Percentiles rank a stretch among this genome's conserved stretches.
Conservation (phyloP, 2,113 vertebrate species). For the Gyps fulvus region DNA sequence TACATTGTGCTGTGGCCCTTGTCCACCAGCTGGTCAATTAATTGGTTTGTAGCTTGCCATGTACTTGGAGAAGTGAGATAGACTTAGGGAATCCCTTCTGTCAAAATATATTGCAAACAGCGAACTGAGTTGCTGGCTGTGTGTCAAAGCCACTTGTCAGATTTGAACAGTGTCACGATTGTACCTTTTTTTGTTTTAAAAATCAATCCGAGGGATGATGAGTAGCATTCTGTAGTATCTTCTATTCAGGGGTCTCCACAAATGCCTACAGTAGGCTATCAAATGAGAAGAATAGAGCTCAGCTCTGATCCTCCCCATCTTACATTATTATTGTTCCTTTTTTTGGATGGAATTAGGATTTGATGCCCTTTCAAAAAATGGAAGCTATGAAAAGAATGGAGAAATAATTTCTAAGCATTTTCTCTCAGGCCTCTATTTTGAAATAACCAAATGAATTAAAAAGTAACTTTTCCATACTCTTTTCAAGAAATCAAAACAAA, state of each 20-base stretch:
- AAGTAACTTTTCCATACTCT: not conserved
- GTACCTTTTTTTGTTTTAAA: not conserved
- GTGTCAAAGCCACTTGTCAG: not conserved
- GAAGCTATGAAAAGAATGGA: not conserved
- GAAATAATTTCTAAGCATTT: not conserved
- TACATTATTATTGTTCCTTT: not conserved
- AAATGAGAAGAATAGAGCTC: not conserved
- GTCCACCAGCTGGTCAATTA: not conserved
- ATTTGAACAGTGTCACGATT: not conserved
- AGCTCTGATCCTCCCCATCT: not conserved
- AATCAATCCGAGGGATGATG: not conserved
- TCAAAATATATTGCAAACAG: not conserved
- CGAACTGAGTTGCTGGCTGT: not conserved
- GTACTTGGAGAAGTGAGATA: not conserved
- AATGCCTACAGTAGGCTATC: not conserved
- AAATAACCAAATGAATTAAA: not conserved
- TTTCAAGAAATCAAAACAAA: conserved; percentile 43
- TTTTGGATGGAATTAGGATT: not conserved
- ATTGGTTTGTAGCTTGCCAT: not conserved
- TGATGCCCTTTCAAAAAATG: not conserved
- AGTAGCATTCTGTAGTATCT: not conserved
- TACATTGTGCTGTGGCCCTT: not conserved
- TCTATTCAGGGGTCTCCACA: not conserved
- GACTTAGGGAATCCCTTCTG: not conserved
- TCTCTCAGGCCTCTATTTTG: not conserved